Base-by-base conservation (phyloP, 2,113 vertebrate species). In the Eleginops maclovinus region DNA sequence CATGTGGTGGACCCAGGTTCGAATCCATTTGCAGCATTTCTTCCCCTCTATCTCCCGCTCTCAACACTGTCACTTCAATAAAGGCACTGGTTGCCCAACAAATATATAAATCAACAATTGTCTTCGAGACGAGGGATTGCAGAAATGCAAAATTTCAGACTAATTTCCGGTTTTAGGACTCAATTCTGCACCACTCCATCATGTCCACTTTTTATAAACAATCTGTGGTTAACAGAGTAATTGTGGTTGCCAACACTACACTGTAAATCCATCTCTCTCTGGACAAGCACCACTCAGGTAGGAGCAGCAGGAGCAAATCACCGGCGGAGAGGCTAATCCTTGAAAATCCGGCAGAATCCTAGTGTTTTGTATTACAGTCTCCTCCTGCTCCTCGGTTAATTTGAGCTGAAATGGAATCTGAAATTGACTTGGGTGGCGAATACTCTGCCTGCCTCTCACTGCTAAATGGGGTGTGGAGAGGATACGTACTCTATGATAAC, bases 361-460 rank as follows among this genome's bases (percentile, higher is more conserved):
- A 54, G 60, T 44, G 67, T 69, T 86, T 75, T 82, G 62, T 68
- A 50, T 79, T 56, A 2, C 24, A 72, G 60, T 61, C 74, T 36
- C 64, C 43, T 47, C 64, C 43, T 47, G 68, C 56, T 75, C 41
- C 69, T 24, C 59, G 78, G 78, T 84, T 84, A 59, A 80, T 82
- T 60, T 84, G 78, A 75, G 59, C 53, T 22, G 7, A 71, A 86
- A 82, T 89, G 62, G 86, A 84, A 79, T 82, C 72, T 85, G 70
- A 85, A 85, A 90, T 85, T 83, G 84, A 61, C 56, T 81, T 3
- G 41, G 50, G n/a, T 16, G 21, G 14, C 70, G 85, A 68, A 68
- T 54, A 54, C 55, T 49, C 15, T 12, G 14, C 49, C 75, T 55
- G 75, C 59, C 65, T 86, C 73, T 84, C 71, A 2, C 17, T 63